Percentiles rank a stretch among this genome's conserved stretches.
Evolutionary conservation across 30 jellyfish, hydroid and myxozoan genomes (phyloP).

Genomic region (Nemopilema nomurai): DNA sequence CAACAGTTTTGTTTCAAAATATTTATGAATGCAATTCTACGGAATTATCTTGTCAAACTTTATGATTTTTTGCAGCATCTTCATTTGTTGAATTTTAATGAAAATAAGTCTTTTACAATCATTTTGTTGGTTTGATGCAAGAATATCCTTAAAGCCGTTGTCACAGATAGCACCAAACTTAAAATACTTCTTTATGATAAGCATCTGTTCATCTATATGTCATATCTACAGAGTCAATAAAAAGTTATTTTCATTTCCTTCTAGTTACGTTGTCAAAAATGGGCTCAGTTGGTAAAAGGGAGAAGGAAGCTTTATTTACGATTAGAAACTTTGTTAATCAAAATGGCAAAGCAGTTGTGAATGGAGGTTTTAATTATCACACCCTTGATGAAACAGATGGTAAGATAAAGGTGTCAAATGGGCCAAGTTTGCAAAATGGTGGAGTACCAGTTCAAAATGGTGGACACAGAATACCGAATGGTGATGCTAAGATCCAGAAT

Average conservation of each 20-base stretch:
- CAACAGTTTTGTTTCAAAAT: no score
- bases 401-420: not conserved
- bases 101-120: no score
- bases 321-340: constrained; percentile 38
- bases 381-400: not conserved
- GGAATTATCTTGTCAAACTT: no score
- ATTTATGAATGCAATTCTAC: no score
- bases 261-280: not conserved
- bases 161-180: not conserved
- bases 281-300: constrained; percentile 9
- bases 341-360: constrained; percentile 1
- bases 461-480: constrained; percentile 3
- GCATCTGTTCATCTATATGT: not conserved
- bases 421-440: constrained; percentile 6
- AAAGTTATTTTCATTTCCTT: no score
- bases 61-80: no score
- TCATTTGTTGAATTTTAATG: no score
- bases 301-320: constrained; percentile 35
- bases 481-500: constrained; percentile 1
- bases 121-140: no score
- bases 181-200: not conserved
- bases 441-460: constrained; percentile 21
- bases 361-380: constrained; percentile 17
- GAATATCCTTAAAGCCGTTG: not conserved
- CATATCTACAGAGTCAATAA: not conserved